Percentiles rank a stretch among this genome's conserved stretches.
These are phyloP conservation scores for Halictus ligatus DNA, from an alignment of 2,888 invertebrate species.

Conservation along the genomic window DNA sequence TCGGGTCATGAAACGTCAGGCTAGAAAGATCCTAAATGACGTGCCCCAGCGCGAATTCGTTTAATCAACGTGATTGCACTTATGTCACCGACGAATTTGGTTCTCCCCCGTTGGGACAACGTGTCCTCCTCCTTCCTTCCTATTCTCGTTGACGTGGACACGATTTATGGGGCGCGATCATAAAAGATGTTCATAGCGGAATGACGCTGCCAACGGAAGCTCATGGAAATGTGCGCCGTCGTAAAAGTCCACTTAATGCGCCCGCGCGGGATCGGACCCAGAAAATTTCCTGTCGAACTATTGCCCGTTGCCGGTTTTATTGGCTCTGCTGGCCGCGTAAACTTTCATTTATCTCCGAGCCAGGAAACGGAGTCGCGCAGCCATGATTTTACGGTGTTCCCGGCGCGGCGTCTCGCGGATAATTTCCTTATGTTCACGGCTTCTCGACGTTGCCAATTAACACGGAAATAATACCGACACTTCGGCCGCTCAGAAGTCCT, in stretches of 20 bases:
- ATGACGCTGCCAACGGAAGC: slow-evolving; percentile 56
- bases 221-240: slow-evolving; percentile 55
- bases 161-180: slow-evolving; percentile 65
- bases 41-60: slow-evolving; percentile 66
- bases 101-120: slow-evolving; percentile 27
- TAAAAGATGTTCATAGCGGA: slow-evolving; percentile 63
- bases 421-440: background rate
- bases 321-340: background rate
- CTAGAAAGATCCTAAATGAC: slow-evolving; percentile 37
- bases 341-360: slow-evolving; percentile 20
- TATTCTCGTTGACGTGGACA: slow-evolving; percentile 61
- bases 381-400: background rate
- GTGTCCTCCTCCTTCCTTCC: slow-evolving; percentile 59
- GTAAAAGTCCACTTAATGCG: slow-evolving; percentile 58
- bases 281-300: slow-evolving; percentile 31
- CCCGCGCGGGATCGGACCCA: slow-evolving; percentile 10
- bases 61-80: slow-evolving; percentile 75
- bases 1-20: background rate
- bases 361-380: background rate
- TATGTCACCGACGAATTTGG: slow-evolving; percentile 74
- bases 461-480: background rate
- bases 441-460: background rate
- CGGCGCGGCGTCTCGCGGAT: background rate
- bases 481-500: background rate
- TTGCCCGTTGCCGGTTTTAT: slow-evolving; percentile 28